Base-by-base conservation (phyloP, 92 coral and sea anemone genomes). In the Phymanthus crucifer region DNA sequence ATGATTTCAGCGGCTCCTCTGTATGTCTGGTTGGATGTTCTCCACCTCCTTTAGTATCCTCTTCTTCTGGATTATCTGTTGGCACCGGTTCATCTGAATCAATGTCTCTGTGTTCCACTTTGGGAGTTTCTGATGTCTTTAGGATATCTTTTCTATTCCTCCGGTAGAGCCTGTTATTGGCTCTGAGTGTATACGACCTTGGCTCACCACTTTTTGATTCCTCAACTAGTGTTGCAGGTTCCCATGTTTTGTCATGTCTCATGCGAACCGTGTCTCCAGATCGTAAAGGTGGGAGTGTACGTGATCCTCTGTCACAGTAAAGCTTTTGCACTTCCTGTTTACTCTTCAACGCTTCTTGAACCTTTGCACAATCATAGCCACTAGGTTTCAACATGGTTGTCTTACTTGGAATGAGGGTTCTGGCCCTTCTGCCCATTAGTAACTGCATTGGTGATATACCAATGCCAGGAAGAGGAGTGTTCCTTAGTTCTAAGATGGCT, bases 71-170 rank as follows among this genome's bases (percentile, higher is more conserved):
- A 21, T 57, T 29, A 12, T 31, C n/a, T n/a, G n/a, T 57, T 57
- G 66, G 19, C 27, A 21, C 23, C 66, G 4, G 66, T 21, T 57
- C 66, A 57, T 57, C 66, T 21, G 29, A 21, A 21, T 57, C 66
- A 2, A 23, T 57, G 66, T 21, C 31, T 57, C 27, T 31, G 21
- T 2, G 21, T 23, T 57, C 27, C 3, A n/a, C 23, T 7, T 57
- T 4, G 21, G 27, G 66, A 21, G 2, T 57, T 12, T 57, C 66
- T 23, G 66, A 4, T 72, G 48, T 70, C 74, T 37, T 81, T 68
- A 83, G 40, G 27, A 83, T 83, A 45, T 83, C 83, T 35, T 70
- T 83, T 68, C 87, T 77, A 75, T 84, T 84, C 73, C 83, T 32
- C 40, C 87, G 19, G 71, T 84, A 84, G 48, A 74, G 68, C 23